Evolutionary conservation across 2,888 invertebrate genomes (phyloP).

Genomic region (Aproaerema taeniolella): DNA sequence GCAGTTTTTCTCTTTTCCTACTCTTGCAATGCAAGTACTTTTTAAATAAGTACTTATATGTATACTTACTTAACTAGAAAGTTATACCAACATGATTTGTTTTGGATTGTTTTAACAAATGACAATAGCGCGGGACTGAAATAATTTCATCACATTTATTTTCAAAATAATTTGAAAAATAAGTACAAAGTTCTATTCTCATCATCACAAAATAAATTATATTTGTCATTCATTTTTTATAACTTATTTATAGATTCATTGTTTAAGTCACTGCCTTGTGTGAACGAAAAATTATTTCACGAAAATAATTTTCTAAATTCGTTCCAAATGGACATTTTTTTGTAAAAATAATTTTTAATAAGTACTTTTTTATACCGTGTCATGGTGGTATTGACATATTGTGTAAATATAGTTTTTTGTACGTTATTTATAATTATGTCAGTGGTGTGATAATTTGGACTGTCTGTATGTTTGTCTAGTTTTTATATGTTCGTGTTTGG

Average conservation of each 20-base stretch:
- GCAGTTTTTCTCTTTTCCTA: no score
- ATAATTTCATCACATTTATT: constrained; percentile 21
- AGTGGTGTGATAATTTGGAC: constrained; percentile 34
- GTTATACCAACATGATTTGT: no score
- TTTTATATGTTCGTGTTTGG: constrained; percentile 25
- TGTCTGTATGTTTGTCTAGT: constrained; percentile 30
- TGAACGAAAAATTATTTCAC: constrained; percentile 36
- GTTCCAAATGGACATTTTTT: constrained; percentile 41
- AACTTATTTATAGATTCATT: not conserved
- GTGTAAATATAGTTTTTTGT: constrained; percentile 62
- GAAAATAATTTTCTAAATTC: constrained; percentile 31
- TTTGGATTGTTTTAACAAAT: no score
- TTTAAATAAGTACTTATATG: no score
- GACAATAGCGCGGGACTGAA: constrained; percentile 28
- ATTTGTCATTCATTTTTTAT: constrained; percentile 17
- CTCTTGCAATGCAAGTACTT: no score
- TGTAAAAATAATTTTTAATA: constrained; percentile 38
- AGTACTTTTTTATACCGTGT: constrained; percentile 39
- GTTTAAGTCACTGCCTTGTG: constrained; percentile 47
- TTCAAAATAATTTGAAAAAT: constrained; percentile 30
- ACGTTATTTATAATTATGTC: constrained; percentile 47
- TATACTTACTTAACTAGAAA: no score
- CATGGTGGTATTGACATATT: constrained; percentile 45
- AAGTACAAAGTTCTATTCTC: constrained; percentile 32
- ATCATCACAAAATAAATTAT: constrained; percentile 23